phyloP scores from a whole-genome alignment of 2,888 invertebrate genomes.

The Pristionchus entomophagus region DNA sequence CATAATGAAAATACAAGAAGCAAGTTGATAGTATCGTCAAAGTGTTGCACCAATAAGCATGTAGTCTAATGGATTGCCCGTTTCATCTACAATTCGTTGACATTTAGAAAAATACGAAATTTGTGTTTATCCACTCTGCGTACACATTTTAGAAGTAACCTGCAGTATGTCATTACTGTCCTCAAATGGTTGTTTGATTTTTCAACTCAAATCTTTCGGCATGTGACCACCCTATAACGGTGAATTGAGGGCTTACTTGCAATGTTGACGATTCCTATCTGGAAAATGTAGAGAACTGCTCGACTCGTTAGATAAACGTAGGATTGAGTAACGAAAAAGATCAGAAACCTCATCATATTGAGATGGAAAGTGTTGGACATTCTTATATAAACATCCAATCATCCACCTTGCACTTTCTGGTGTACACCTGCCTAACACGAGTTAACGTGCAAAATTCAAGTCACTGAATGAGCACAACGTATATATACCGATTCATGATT shows the following conservation, averaged over 20 bases:
- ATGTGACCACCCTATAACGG: no score
- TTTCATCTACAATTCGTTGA: neutral
- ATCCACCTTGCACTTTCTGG: no score
- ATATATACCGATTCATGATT: no score
- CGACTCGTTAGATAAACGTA: slow-evolving; percentile 26
- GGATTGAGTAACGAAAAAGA: slow-evolving; percentile 19
- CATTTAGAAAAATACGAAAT: neutral
- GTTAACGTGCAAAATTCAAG: neutral
- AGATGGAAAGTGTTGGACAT: slow-evolving; percentile 21
- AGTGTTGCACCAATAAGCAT: neutral
- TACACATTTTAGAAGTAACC: no score
- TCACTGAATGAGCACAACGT: no score
- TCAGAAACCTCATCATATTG: slow-evolving; percentile 36
- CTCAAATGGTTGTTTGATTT: no score
- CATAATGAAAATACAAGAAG: neutral
- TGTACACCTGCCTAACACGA: neutral
- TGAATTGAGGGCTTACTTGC: neutral
- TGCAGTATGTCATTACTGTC: no score
- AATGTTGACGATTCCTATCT: neutral
- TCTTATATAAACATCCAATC: neutral
- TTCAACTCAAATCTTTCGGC: no score
- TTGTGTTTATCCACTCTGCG: neutral
- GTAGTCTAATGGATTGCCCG: neutral
- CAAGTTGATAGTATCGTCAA: neutral
- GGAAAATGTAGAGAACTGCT: slow-evolving; percentile 32